phyloP scores from a whole-genome alignment of 2,113 vertebrate genomes.

The Apeltes quadracus region DNA sequence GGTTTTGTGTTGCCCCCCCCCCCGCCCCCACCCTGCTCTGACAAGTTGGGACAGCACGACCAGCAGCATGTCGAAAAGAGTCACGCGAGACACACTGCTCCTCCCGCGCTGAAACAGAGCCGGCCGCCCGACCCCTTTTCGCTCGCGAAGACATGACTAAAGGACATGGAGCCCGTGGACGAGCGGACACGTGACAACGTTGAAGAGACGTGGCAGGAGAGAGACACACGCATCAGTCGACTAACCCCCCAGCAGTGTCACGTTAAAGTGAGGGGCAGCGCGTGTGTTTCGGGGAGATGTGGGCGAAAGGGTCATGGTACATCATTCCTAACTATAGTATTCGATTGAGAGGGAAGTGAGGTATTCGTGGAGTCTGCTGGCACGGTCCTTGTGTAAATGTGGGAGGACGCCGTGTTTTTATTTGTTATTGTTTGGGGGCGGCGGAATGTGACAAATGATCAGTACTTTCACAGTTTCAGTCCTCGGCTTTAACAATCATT shows the following conservation, averaged over 20 bases:
- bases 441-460: constrained; percentile 35
- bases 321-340: too few relatives aligned
- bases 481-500: constrained; percentile 5
- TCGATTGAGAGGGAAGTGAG: background rate
- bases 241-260: constrained; percentile 28
- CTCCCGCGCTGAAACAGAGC: background rate
- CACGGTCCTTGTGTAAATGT: constrained; percentile 18
- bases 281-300: background rate
- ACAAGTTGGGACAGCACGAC: constrained; percentile 48
- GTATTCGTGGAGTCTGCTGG: background rate
- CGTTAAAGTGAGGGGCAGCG: constrained; percentile 11
- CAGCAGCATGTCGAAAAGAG: constrained; percentile 53
- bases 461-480: background rate
- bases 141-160: constrained; percentile 8
- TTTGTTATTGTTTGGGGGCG: background rate
- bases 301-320: background rate
- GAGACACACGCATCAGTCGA: constrained; percentile 12
- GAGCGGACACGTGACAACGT: constrained; percentile 4
- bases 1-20: constrained; percentile 9
- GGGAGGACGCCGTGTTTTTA: background rate
- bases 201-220: background rate
- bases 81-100: constrained; percentile 19
- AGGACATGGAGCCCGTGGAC: background rate
- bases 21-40: constrained; percentile 24
- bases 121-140: background rate